Percentiles rank a stretch among this genome's conserved stretches.
Evolutionary conservation across 2,113 vertebrate species (phyloP).

Genomic region (Bungarus multicinctus): DNA sequence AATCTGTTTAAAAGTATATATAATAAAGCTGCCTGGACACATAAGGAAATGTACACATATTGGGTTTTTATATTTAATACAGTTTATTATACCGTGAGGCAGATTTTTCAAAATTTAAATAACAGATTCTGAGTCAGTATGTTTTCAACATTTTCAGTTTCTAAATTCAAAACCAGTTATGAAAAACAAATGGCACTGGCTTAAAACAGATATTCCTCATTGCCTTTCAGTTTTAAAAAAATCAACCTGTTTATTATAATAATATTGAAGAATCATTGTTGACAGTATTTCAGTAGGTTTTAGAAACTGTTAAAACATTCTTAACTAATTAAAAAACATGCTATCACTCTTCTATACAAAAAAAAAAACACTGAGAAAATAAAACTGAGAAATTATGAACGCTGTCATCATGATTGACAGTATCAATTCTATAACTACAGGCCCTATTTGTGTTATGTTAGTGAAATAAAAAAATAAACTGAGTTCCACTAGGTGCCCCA

Average conservation of each 20-base stretch:
- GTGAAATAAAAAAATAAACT: background rate
- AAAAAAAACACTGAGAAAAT: background rate
- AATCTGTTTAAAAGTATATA: rapidly evolving
- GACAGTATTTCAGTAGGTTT: rapidly evolving
- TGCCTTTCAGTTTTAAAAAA: rapidly evolving
- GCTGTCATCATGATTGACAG: rapidly evolving
- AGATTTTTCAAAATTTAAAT: background rate
- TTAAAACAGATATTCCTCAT: background rate
- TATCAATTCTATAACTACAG: background rate
- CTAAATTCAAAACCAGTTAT: background rate
- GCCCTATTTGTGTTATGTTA: background rate
- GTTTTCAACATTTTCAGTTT: background rate
- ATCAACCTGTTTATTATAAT: rapidly evolving
- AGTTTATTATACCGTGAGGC: background rate
- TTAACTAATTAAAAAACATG: background rate
- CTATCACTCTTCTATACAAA: background rate
- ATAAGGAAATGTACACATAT: background rate
- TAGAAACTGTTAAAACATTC: background rate
- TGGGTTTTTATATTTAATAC: background rate
- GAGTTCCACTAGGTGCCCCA: background rate
- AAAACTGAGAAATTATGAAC: rapidly evolving
- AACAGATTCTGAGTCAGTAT: background rate
- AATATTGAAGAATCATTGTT: background rate
- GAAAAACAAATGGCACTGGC: rapidly evolving
- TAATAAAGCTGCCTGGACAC: rapidly evolving